Evolutionary conservation across 1,140 invertebrate genomes (phyloP).

Genomic region (Tribolium castaneum): DNA sequence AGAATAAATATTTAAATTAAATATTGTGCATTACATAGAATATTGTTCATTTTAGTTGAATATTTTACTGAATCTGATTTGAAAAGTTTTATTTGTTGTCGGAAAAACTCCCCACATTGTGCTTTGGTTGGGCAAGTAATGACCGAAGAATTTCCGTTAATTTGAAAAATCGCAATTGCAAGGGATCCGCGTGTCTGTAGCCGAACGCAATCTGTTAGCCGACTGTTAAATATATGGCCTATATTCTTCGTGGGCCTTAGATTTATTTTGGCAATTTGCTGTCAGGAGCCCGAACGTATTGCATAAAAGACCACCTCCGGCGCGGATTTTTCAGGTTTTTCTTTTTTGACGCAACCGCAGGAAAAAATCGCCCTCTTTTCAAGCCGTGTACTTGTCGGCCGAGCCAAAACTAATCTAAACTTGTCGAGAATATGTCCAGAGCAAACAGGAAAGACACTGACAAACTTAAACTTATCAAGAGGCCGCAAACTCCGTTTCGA

Average conservation of each 20-base stretch:
- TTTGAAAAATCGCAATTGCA: constrained; percentile 32
- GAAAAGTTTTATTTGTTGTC: too few relatives aligned
- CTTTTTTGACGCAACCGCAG: constrained; percentile 3
- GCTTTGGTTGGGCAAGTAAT: neutral
- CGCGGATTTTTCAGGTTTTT: constrained; percentile 24
- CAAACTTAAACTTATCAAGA: constrained; percentile 32
- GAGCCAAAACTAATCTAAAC: constrained; percentile 23
- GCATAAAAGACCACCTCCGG: constrained; percentile 30
- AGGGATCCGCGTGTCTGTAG: constrained; percentile 23
- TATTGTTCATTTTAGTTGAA: too few relatives aligned
- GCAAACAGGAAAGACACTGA: constrained; percentile 34
- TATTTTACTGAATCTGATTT: too few relatives aligned
- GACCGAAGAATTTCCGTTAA: constrained; percentile 1
- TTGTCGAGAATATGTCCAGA: constrained; percentile 28
- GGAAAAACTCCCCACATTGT: too few relatives aligned
- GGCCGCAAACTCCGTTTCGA: constrained; percentile 1
- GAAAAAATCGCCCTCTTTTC: constrained; percentile 15
- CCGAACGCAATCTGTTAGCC: constrained; percentile 38
- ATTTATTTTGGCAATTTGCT: constrained; percentile 43
- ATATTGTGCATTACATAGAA: too few relatives aligned
- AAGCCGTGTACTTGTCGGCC: constrained; percentile 1
- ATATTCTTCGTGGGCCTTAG: constrained; percentile 33
- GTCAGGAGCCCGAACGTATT: constrained; percentile 37
- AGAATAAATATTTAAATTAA: too few relatives aligned
- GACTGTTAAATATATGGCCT: constrained; percentile 38